A percentile compares a stretch with the other conserved stretches of the same genome.
These are phyloP conservation scores for Microdon myrmicae DNA, from an alignment of 2,888 invertebrate genomes.

Conservation along the genomic window DNA sequence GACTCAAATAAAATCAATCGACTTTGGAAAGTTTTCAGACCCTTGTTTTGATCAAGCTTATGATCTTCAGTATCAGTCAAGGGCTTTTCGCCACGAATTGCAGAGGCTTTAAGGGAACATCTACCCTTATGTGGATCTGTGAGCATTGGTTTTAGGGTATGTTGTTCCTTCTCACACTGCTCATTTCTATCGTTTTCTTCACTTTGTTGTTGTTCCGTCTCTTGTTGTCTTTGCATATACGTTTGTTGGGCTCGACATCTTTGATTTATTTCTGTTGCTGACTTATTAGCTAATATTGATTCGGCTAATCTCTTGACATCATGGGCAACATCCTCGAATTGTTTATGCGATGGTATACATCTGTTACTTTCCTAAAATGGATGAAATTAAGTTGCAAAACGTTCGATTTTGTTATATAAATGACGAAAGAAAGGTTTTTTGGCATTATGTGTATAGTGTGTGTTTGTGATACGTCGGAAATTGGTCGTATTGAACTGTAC, in stretches of 20 bases:
- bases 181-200: background rate
- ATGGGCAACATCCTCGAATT: conserved; percentile 61
- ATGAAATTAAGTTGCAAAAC: background rate
- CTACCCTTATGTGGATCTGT: too few relatives aligned
- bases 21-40: background rate
- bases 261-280: conserved; percentile 50
- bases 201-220: conserved; percentile 3
- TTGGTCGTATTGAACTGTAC: too few relatives aligned
- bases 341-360: conserved; percentile 60
- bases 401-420: background rate
- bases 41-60: too few relatives aligned
- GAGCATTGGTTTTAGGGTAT: background rate
- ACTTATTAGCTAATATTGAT: conserved; percentile 56
- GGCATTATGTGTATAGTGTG: too few relatives aligned
- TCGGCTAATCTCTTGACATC: conserved; percentile 64
- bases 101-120: too few relatives aligned
- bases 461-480: too few relatives aligned
- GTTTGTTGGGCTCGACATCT: background rate
- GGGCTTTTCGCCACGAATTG: conserved; percentile 1
- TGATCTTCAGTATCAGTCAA: background rate
- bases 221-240: conserved; percentile 34
- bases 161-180: background rate
- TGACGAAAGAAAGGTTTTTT: too few relatives aligned
- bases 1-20: too few relatives aligned
- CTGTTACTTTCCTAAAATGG: conserved; percentile 56